Evolutionary conservation across 2,888 invertebrate species (phyloP).

Genomic region (Pegoplata infirma): DNA sequence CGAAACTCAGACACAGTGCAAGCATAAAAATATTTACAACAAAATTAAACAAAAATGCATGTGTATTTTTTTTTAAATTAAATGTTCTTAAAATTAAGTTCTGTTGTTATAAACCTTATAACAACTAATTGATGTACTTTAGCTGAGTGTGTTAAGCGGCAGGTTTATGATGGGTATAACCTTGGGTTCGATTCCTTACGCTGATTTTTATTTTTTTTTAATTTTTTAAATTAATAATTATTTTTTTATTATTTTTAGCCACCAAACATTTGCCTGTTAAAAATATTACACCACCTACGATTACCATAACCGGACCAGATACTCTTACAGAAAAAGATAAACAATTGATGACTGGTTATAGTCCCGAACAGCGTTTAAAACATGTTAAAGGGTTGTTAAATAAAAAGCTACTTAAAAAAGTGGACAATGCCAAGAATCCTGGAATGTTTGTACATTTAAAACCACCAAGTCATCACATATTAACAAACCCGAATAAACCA

Average conservation of each 20-base stretch:
- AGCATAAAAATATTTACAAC: not conserved
- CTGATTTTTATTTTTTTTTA: constrained; percentile 10
- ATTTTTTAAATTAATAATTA: constrained; percentile 36
- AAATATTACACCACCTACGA: constrained; percentile 63
- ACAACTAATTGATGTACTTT: not conserved
- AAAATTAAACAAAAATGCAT: not conserved
- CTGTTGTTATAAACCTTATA: not conserved
- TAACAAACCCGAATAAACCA: not conserved
- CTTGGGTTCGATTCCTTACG: constrained; percentile 50
- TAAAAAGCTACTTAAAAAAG: constrained; percentile 57
- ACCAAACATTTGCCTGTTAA: constrained; percentile 33
- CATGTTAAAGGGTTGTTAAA: constrained; percentile 65
- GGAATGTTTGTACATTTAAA: constrained; percentile 18
- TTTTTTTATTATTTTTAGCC: constrained; percentile 31
- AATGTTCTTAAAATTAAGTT: too few species aligned
- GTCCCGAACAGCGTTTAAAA: constrained; percentile 53
- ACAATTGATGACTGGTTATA: constrained; percentile 3
- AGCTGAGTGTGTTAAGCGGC: constrained; percentile 5
- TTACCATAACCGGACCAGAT: constrained; percentile 63
- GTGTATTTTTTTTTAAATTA: not conserved
- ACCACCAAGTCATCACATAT: not conserved
- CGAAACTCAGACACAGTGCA: not conserved
- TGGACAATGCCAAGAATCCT: not conserved
- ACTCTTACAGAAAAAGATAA: not conserved
- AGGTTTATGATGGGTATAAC: not conserved